These are phyloP conservation scores for Euschistus heros DNA, from an alignment of 1,140 invertebrate genomes.

Conservation along the genomic window DNA sequence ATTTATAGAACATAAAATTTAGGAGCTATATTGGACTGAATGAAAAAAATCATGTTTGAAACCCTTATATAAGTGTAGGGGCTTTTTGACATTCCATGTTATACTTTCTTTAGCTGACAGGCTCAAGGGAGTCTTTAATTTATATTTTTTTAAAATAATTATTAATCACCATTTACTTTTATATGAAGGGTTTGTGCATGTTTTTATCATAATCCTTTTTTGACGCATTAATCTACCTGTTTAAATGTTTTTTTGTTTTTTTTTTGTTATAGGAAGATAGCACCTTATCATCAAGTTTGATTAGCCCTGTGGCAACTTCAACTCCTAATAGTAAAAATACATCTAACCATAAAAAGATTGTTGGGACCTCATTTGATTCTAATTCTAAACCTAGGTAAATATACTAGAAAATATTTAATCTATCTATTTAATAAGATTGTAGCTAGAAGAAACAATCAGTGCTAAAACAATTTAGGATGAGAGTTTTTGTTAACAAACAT, in stretches of 20 bases:
- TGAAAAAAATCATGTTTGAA: too few species aligned
- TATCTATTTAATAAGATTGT: background rate
- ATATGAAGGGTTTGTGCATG: background rate
- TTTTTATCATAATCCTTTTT: background rate
- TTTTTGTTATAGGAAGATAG: background rate
- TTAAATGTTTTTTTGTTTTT: background rate
- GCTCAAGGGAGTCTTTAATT: background rate
- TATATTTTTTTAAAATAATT: background rate
- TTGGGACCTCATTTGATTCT: background rate
- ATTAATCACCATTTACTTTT: background rate
- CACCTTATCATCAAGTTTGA: background rate
- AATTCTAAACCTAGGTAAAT: background rate
- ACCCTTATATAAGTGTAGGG: too few species aligned
- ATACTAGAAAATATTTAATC: background rate
- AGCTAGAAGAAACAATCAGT: background rate
- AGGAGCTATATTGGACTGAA: too few species aligned
- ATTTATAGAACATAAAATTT: too few species aligned
- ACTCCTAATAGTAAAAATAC: constrained; percentile 3
- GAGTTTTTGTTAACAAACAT: background rate
- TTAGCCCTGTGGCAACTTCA: constrained; percentile 4
- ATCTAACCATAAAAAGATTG: background rate
- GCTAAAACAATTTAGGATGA: background rate
- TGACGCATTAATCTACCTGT: background rate
- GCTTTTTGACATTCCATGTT: too few species aligned
- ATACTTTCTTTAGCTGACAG: too few species aligned